Evolutionary conservation across 2,113 vertebrate genomes (phyloP), one percentile per base, ranked within the genome.

Genomic region (Dendropsophus ebraccatus): DNA sequence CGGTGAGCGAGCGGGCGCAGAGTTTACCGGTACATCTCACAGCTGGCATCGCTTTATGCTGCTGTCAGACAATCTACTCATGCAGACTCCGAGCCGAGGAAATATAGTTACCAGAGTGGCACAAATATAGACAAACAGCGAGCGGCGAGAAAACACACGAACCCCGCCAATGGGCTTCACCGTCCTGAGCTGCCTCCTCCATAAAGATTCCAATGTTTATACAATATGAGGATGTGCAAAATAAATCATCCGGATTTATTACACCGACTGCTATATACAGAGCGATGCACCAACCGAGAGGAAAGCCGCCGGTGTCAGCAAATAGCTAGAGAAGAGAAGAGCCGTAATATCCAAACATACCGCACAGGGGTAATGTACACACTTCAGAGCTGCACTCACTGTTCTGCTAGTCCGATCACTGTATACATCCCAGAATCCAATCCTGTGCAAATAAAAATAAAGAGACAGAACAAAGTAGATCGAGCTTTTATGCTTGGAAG

Each of bases 41-140:
- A 60, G 72, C 52, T 21, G 52, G 72, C n/a, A 32, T 30, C 52
- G n/a, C 54, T 75, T 75, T 84, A 37, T 25, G 25, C 82, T 84
- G 17, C 72, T 25, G 54, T 62, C 54, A 75, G 70, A 45, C 52
- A 41, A 75, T 60, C 82, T 76, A 32, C 81, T 83, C 65, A 54
- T 56, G 65, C 49, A 72, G 81, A 56, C 50, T 56, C 23, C n/a
- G n/a, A 32, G 21, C 21, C 54, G 5, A 62, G 72, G 45, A 76
- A 79, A 79, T 78, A 60, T 25, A 79, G 41, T 37, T 60, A n/a
- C 52, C 77, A 32, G 54, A 30, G 56, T 62, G 70, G 37, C 54
- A 35, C 5, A 49, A 30, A 37, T n/a, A 7, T 28, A 41, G 41
- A 56, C 49, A 83, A 76, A 50, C 73, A 76, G 73, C 14, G 50